Conservation (phyloP, 1,140 invertebrate species). For the Calliphora vicina region DNA sequence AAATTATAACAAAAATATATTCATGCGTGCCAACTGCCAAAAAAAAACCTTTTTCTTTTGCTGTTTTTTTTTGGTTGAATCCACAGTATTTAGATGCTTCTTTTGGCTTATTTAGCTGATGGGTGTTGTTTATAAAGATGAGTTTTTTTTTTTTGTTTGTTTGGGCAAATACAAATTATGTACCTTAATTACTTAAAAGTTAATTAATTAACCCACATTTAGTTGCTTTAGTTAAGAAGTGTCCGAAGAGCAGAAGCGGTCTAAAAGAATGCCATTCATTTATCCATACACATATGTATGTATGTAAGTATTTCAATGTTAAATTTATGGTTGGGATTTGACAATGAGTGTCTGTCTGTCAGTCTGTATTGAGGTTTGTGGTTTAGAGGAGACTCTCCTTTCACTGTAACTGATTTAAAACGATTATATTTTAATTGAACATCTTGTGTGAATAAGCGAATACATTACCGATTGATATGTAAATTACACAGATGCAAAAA, state of each 20-base stretch:
- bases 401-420: background rate
- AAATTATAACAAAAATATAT: background rate
- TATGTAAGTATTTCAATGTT: no score
- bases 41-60: background rate
- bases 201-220: constrained; percentile 28
- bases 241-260: no score
- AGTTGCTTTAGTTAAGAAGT: no score
- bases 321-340: no score
- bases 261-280: background rate
- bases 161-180: constrained; percentile 14
- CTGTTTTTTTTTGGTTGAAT: background rate
- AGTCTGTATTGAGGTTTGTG: no score
- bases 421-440: background rate
- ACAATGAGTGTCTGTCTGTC: no score
- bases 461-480: no score
- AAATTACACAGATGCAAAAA: no score
- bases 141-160: no score
- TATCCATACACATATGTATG: no score
- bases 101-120: background rate
- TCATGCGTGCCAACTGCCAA: background rate
- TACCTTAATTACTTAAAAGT: constrained; percentile 5
- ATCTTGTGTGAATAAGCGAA: background rate
- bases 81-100: background rate
- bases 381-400: background rate
- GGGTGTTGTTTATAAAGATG: constrained; percentile 27